Evolutionary conservation across 2,888 invertebrate genomes (phyloP).

Genomic region (Cerastis rubricosa): DNA sequence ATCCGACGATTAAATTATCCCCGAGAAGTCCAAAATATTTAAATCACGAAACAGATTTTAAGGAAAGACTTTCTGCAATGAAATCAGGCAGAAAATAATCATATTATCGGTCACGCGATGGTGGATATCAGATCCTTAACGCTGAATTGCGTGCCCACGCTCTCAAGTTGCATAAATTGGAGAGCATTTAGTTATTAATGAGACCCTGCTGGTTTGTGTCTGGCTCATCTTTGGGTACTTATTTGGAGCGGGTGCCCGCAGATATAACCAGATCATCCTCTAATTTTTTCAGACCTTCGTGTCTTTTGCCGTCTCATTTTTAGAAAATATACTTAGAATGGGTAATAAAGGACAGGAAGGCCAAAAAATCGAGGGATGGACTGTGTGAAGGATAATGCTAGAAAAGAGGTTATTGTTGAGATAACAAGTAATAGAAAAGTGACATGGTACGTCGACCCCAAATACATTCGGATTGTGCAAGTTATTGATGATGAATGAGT

Average conservation of each 20-base stretch:
- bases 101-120: conserved; percentile 78
- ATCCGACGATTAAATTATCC: neutral
- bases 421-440: no score
- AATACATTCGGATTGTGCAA: no score
- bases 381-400: no score
- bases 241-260: no score
- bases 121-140: conserved; percentile 71
- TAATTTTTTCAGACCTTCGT: neutral
- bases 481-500: no score
- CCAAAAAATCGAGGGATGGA: no score
- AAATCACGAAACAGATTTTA: neutral
- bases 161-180: conserved; percentile 75
- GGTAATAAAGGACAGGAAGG: no score
- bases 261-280: neutral
- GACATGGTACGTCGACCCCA: no score
- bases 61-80: neutral
- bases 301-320: neutral
- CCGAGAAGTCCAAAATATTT: conserved; percentile 5
- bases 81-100: conserved; percentile 59
- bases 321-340: neutral
- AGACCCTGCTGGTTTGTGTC: conserved; percentile 2
- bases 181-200: conserved; percentile 65
- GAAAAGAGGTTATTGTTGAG: no score
- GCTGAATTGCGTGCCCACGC: conserved; percentile 79
- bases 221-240: no score